Evolutionary conservation across 2,113 vertebrate species (phyloP).

Genomic region (Ophiodon elongatus): DNA sequence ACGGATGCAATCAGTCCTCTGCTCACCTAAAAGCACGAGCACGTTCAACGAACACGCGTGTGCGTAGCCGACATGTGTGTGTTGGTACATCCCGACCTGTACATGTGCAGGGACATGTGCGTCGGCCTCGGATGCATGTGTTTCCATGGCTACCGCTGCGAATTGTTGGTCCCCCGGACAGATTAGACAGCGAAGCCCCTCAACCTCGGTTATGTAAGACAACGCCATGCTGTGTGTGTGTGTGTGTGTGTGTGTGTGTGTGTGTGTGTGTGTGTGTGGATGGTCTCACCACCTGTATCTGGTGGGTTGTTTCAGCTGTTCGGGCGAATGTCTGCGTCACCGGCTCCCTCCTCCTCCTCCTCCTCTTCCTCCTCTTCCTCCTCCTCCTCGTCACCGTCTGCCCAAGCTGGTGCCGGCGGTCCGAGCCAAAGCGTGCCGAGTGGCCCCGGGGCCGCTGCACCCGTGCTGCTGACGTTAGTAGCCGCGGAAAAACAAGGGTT

Average conservation of each 20-base stretch:
- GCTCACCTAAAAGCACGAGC: no score
- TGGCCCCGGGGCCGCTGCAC: neutral
- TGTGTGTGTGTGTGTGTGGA: constrained; percentile 50
- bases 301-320: constrained; percentile 74
- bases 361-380: constrained; percentile 21
- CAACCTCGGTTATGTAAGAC: constrained; percentile 53
- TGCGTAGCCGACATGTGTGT: neutral
- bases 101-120: neutral
- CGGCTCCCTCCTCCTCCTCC: constrained; percentile 29
- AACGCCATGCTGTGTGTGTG: constrained; percentile 24
- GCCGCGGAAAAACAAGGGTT: no score
- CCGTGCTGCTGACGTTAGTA: constrained; percentile 16
- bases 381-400: constrained; percentile 69
- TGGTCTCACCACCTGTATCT: constrained; percentile 60
- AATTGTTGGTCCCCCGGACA: constrained; percentile 18
- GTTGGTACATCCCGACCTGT: neutral
- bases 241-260: constrained; percentile 35
- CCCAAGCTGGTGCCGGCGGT: constrained; percentile 25
- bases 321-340: constrained; percentile 34
- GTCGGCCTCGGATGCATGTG: neutral
- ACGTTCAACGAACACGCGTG: neutral
- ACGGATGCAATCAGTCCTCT: no score
- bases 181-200: constrained; percentile 22
- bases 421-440: constrained; percentile 36
- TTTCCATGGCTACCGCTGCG: constrained; percentile 50